Conservation (phyloP, 1,140 invertebrate species). For the Sarcophaga bullata region DNA sequence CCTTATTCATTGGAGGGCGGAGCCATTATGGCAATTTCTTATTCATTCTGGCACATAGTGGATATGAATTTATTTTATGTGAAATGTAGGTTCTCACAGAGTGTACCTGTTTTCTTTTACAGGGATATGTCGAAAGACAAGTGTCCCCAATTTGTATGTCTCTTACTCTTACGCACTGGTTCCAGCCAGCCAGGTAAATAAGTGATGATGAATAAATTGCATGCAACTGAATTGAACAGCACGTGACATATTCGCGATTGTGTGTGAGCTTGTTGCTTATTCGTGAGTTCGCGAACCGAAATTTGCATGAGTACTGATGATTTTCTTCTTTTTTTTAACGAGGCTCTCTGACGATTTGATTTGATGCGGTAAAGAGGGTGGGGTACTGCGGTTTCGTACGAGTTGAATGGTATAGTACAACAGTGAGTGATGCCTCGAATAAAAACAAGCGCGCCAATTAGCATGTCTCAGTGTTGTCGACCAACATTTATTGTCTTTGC, state of each 20-base stretch:
- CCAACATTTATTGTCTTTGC: constrained; percentile 34
- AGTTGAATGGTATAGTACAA: not conserved
- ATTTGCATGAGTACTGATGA: constrained; percentile 23
- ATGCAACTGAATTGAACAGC: constrained; percentile 42
- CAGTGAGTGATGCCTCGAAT: constrained; percentile 51
- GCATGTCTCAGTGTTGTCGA: constrained; percentile 56
- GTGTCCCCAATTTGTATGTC: constrained; percentile 36
- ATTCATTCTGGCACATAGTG: not conserved
- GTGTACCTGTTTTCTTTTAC: constrained; percentile 34
- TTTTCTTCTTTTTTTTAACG: not conserved
- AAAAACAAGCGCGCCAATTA: constrained; percentile 64
- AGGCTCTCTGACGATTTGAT: not conserved
- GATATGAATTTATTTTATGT: not conserved
- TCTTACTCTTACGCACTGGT: not conserved
- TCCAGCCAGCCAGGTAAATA: constrained; percentile 60
- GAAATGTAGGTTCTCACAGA: not conserved
- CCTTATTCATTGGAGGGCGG: constrained; percentile 56
- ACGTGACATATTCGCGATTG: constrained; percentile 43
- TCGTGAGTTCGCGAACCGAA: constrained; percentile 60
- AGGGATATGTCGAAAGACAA: constrained; percentile 45
- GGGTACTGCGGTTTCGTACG: not conserved
- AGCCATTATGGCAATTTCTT: constrained; percentile 55
- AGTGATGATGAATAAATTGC: constrained; percentile 54
- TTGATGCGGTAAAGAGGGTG: not conserved
- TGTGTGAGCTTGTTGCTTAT: constrained; percentile 61